phyloP scores from a whole-genome alignment of 2,888 invertebrate genomes.

The Formica aserva region DNA sequence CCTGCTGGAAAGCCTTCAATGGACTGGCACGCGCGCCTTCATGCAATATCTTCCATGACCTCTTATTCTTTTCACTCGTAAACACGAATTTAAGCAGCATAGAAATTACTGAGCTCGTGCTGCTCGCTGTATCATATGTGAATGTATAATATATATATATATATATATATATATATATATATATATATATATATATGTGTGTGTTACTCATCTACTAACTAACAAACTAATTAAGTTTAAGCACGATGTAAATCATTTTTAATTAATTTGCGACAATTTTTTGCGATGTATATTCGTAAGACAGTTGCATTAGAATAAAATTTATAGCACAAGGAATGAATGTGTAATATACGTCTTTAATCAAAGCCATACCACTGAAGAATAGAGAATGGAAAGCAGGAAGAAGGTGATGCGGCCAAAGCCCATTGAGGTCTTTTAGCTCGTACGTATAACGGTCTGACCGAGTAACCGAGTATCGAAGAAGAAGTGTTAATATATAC shows the following conservation, averaged over 20 bases:
- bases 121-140: neutral
- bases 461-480: constrained; percentile 77
- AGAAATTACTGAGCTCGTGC: constrained; percentile 2
- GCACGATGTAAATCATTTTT: constrained; percentile 9
- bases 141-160: neutral
- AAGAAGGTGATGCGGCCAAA: constrained; percentile 72
- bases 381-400: constrained; percentile 48
- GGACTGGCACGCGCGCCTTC: constrained; percentile 66
- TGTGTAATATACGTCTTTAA: no score
- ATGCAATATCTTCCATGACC: constrained; percentile 64
- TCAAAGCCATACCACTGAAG: constrained; percentile 28
- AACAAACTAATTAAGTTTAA: constrained; percentile 7
- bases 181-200: no score
- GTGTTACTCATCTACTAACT: neutral
- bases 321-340: neutral
- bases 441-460: constrained; percentile 80
- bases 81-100: constrained; percentile 39
- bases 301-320: neutral
- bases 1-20: constrained; percentile 81
- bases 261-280: no score
- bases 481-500: constrained; percentile 53
- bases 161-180: no score
- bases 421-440: constrained; percentile 82
- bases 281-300: constrained; percentile 8
- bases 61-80: constrained; percentile 54